Evolutionary conservation across 1,140 invertebrate species (phyloP).

Genomic region (Microplitis mediator): DNA sequence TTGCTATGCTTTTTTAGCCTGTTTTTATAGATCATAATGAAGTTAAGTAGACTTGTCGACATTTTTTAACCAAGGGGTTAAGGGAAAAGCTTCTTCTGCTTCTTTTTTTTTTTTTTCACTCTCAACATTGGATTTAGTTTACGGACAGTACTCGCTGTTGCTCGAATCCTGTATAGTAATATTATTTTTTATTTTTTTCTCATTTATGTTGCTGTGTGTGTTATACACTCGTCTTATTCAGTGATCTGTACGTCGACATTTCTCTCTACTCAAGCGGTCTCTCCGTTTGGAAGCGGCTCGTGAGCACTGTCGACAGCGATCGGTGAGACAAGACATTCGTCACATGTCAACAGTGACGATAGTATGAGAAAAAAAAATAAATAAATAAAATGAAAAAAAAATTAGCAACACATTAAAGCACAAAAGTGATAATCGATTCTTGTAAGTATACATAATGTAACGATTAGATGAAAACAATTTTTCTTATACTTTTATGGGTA

Average conservation of each 20-base stretch:
- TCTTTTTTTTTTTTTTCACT: background rate
- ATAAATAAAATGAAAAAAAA: conserved; percentile 14
- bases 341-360: conserved; percentile 30
- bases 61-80: background rate
- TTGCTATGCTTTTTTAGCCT: too few relatives aligned
- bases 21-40: too few relatives aligned
- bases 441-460: background rate
- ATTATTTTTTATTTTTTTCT: background rate
- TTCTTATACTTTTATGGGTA: too few relatives aligned
- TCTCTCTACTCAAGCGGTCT: conserved; percentile 1
- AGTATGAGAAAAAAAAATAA: conserved; percentile 30
- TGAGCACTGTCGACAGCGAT: conserved; percentile 39
- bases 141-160: background rate
- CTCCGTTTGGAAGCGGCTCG: conserved; percentile 21
- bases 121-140: background rate
- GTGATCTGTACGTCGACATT: conserved; percentile 20
- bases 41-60: too few relatives aligned
- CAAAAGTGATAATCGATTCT: conserved; percentile 5
- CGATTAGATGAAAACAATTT: too few relatives aligned
- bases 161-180: too few relatives aligned
- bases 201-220: background rate
- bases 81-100: background rate
- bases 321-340: conserved; percentile 40
- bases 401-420: conserved; percentile 1
- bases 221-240: background rate